Percentiles rank a stretch among this genome's conserved stretches.
Conservation (phyloP, 37 sponge, comb jelly and placozoan species). For the Aplysina aerophoba region DNA sequence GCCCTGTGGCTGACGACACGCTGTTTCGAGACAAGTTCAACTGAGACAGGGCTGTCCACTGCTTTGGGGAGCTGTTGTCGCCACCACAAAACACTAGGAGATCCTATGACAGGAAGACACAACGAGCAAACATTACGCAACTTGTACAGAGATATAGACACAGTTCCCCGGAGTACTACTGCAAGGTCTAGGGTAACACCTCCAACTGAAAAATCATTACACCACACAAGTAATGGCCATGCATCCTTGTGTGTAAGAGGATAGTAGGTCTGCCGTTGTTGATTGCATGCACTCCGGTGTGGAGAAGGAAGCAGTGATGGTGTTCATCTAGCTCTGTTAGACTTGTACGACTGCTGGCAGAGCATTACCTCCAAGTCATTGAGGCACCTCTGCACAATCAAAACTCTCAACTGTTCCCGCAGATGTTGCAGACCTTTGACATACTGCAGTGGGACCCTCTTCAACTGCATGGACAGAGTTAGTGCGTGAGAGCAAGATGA, state of each 20-base stretch:
- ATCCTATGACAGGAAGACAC: slow-evolving; percentile 24
- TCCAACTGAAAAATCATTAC: neutral
- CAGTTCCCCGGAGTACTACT: too few relatives aligned
- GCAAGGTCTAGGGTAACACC: neutral
- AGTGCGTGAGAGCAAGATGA: too few relatives aligned
- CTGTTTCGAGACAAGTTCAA: slow-evolving; percentile 63
- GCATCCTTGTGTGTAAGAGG: too few relatives aligned
- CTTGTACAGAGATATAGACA: too few relatives aligned
- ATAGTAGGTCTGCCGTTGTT: too few relatives aligned
- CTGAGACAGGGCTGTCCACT: slow-evolving; percentile 56
- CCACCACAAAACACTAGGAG: slow-evolving; percentile 61
- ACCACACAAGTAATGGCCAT: too few relatives aligned
- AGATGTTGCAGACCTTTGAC: slow-evolving; percentile 61
- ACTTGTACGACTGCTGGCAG: too few relatives aligned
- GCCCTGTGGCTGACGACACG: slow-evolving; percentile 42
- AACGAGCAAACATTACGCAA: too few relatives aligned
- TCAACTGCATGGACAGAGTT: slow-evolving; percentile 49
- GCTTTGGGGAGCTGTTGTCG: slow-evolving; percentile 53
- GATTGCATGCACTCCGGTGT: too few relatives aligned
- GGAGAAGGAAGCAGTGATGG: neutral
- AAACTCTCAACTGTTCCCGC: slow-evolving; percentile 53
- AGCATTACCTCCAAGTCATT: slow-evolving; percentile 42
- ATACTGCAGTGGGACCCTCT: slow-evolving; percentile 59
- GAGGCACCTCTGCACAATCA: slow-evolving; percentile 64
- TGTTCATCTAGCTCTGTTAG: neutral